phyloP scores from a whole-genome alignment of 2,113 vertebrate species.

The Telmatochromis sp. region DNA sequence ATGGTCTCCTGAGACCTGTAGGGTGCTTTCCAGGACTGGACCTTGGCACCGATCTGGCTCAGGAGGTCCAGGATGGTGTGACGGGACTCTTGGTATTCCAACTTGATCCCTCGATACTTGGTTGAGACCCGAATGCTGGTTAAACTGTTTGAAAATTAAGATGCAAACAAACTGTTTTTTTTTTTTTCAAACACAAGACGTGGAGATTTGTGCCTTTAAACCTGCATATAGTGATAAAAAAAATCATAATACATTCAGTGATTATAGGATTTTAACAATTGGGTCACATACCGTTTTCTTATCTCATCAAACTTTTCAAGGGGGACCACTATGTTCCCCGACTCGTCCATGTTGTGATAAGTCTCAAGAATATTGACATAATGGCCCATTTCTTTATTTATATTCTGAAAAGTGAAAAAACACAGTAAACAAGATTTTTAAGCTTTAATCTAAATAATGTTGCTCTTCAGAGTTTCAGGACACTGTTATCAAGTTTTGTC shows the following conservation, averaged over 20 bases:
- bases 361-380: neutral
- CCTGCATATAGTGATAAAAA: neutral
- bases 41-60: neutral
- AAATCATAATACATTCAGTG: neutral
- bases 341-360: neutral
- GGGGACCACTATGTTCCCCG: neutral
- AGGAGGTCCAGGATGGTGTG: slow-evolving; percentile 24
- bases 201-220: neutral
- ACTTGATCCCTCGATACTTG: slow-evolving; percentile 28
- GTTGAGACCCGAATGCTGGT: slow-evolving; percentile 18
- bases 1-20: slow-evolving; percentile 9
- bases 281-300: slow-evolving; percentile 12
- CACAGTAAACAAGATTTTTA: neutral
- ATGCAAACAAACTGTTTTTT: neutral
- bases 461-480: neutral
- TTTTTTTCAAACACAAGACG: neutral
- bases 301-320: slow-evolving; percentile 30
- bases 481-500: neutral
- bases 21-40: slow-evolving; percentile 24
- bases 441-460: neutral
- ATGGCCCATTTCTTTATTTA: slow-evolving; percentile 18
- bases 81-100: slow-evolving; percentile 18
- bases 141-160: slow-evolving; percentile 4
- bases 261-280: neutral
- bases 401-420: neutral